Conservation (phyloP, 2,113 vertebrate species). For the Anguilla rostrata region DNA sequence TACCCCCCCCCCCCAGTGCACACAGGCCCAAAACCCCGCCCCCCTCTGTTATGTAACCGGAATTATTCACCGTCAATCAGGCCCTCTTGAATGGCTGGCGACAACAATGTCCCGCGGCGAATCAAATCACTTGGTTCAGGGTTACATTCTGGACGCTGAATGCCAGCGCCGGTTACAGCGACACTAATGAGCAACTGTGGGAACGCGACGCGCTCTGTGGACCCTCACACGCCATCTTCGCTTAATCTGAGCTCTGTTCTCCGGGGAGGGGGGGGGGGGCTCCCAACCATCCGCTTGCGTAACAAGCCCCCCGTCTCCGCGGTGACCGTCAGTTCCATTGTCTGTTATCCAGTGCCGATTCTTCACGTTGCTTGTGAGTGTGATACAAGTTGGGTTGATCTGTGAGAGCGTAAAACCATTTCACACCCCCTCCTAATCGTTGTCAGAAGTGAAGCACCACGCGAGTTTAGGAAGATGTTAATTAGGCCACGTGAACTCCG, state of each 20-base stretch:
- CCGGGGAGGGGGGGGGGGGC: not conserved
- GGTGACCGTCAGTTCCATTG: not conserved
- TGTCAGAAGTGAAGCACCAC: not conserved
- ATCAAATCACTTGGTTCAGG: not conserved
- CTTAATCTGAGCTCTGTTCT: not conserved
- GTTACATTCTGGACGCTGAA: not conserved
- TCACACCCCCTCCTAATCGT: not conserved
- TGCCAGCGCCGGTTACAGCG: not conserved
- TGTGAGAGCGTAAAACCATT: not conserved
- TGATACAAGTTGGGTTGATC: not conserved
- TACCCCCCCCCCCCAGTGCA: not conserved
- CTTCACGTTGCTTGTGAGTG: not conserved
- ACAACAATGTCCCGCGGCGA: not conserved
- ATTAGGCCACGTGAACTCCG: not conserved
- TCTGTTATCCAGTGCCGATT: not conserved
- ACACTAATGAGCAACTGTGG: conserved; percentile 4
- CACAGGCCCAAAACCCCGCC: not conserved
- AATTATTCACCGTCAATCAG: conserved; percentile 17
- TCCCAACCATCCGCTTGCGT: not conserved
- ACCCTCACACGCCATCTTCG: not conserved
- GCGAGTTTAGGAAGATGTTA: not conserved
- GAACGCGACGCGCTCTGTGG: not conserved
- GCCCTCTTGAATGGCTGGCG: not conserved
- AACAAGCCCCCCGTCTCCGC: not conserved
- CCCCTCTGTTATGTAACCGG: not conserved